Evolutionary conservation across 2,888 invertebrate species (phyloP), one percentile per base, ranked within the genome.

Genomic region (Podotricha telesiphe): DNA sequence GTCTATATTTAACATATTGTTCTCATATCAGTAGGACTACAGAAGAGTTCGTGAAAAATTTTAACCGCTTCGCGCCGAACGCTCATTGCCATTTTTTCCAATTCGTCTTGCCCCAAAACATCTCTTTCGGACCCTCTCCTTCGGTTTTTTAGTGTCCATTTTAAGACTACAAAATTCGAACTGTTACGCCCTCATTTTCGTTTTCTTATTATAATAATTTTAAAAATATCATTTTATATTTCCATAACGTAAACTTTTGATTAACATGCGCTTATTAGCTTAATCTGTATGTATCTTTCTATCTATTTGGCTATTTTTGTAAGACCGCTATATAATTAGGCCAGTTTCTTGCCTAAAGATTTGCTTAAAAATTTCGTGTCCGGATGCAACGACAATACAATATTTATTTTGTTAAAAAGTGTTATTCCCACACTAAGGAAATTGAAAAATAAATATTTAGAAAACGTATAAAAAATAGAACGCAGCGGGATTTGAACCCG

Each of bases 41-140:
- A 20, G 45, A 65, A 40, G 22, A 6, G 47, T 65, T 56, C 65
- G 48, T 62, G 34, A 64, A 63, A 63, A 70, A 51, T 70, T 71
- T 59, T 42, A 66, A 20, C 37, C 48, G 48, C 65, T 59, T 48
- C 40, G 47, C 53, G 51, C 22, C 20, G 65, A 47, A 50, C 59
- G 51, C 45, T 40, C 65, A 53, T 63, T 66, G 51, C 56, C 66
- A 71, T 63, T 68, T 70, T 70, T 70, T 45, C 56, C 62, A 70
- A 64, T 68, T 70, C 59, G 65, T 67, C 65, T 72, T 66, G 47
- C 62, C 51, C 51, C 58, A 17, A 64, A 65, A 67, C 48, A 63
- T 64, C 55, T 48, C 67, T 67, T 62, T 68, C 65, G 58, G 51
- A 34, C 69, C 58, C 37, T n/a, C n/a, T n/a, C n/a, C n/a, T n/a